Conservation (phyloP, 2,797 vertebrate genomes). For the Poliocrania exsul region DNA sequence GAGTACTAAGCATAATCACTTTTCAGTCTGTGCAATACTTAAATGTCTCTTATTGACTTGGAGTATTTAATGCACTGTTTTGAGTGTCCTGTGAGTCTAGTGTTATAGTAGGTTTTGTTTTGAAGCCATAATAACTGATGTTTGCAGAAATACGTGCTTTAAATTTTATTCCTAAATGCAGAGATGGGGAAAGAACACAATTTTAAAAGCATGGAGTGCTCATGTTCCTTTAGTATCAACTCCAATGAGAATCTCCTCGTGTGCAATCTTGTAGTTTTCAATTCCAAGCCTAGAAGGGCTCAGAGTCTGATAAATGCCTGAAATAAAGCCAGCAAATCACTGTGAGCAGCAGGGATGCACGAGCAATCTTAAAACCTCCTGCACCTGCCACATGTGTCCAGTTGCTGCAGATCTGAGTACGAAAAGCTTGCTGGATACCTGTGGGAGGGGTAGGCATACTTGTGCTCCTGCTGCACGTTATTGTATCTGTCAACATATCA, state of each 20-base stretch:
- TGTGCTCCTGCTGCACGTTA: neutral
- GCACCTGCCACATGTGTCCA: conserved; percentile 8
- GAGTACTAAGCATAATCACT: neutral
- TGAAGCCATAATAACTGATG: neutral
- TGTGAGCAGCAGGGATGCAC: neutral
- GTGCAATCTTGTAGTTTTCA: neutral
- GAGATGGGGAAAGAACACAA: neutral
- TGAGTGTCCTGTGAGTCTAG: neutral
- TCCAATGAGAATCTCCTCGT: neutral
- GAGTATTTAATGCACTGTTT: neutral
- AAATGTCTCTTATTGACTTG: neutral
- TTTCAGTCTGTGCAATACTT: neutral
- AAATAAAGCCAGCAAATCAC: conserved; percentile 20
- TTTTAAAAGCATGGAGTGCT: neutral
- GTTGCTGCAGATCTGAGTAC: neutral
- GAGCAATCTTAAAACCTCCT: neutral
- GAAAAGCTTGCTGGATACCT: conserved; percentile 25
- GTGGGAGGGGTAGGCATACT: conserved; percentile 10
- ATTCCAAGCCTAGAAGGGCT: neutral
- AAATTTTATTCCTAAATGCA: neutral
- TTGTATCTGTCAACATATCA: neutral
- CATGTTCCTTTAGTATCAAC: neutral
- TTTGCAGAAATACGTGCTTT: neutral
- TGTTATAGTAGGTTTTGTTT: neutral
- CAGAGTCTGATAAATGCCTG: neutral